Conservation (phyloP, 2,888 invertebrate genomes). For the Ametastegia equiseti region DNA sequence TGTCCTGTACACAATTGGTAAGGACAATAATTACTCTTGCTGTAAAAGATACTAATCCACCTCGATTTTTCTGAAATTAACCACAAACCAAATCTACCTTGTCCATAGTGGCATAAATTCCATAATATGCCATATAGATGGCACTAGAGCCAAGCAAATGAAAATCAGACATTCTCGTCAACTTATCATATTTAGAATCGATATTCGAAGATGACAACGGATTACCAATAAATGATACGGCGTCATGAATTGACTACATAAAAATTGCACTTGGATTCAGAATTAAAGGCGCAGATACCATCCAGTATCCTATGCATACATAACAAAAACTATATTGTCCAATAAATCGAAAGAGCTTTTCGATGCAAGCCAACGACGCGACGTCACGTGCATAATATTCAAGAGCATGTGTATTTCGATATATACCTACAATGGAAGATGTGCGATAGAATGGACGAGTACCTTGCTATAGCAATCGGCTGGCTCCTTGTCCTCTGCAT, state of each 20-base stretch:
- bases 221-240: not conserved
- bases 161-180: not conserved
- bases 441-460: not conserved
- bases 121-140: not conserved
- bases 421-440: conserved; percentile 22
- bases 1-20: not conserved
- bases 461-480: not conserved
- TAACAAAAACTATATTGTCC: not conserved
- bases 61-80: not conserved
- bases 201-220: not conserved
- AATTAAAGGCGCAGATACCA: not conserved
- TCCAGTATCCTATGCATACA: not conserved
- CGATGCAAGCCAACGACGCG: not conserved
- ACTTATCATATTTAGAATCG: not conserved
- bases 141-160: not conserved
- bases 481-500: conserved; percentile 19
- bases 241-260: not conserved
- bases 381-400: not conserved
- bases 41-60: not conserved
- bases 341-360: conserved; percentile 20
- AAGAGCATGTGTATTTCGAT: conserved; percentile 22
- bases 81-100: not conserved
- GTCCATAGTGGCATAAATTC: not conserved
- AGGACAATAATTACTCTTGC: not conserved
- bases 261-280: not conserved